phyloP scores from a whole-genome alignment of 2,888 invertebrate genomes.

The Melipona beecheii region DNA sequence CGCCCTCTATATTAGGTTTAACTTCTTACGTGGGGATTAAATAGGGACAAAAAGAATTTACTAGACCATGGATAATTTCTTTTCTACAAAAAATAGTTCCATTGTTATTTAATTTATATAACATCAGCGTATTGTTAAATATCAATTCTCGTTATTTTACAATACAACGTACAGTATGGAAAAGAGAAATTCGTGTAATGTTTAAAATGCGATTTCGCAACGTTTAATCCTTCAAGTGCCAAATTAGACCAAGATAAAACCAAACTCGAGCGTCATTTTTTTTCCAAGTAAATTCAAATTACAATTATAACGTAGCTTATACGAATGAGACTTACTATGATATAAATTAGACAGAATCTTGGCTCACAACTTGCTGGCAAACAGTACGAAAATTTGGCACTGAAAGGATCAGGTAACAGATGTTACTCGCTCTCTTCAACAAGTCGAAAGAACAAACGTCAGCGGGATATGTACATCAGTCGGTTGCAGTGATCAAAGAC shows the following conservation, averaged over 20 bases:
- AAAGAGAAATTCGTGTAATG: slow-evolving; percentile 23
- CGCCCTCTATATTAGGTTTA: neutral
- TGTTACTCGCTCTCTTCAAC: neutral
- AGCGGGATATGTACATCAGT: slow-evolving; percentile 83
- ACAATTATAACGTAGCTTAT: slow-evolving; percentile 42
- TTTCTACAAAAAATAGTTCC: slow-evolving; percentile 60
- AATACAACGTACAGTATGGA: slow-evolving; percentile 33
- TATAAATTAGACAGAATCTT: neutral
- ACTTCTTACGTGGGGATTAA: neutral
- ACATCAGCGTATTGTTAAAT: slow-evolving; percentile 54
- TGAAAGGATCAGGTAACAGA: slow-evolving; percentile 25
- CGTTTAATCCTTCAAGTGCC: slow-evolving; percentile 32
- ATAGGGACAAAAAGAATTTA: neutral
- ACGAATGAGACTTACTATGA: neutral
- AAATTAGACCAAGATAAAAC: slow-evolving; percentile 1
- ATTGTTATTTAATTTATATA: slow-evolving; percentile 55
- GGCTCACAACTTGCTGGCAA: neutral
- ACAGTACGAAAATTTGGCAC: slow-evolving; percentile 26
- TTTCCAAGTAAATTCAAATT: neutral
- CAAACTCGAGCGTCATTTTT: too few relatives aligned
- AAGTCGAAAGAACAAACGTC: slow-evolving; percentile 6
- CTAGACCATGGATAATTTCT: neutral
- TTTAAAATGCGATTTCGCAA: neutral
- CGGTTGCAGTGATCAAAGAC: slow-evolving; percentile 89
- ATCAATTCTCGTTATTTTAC: slow-evolving; percentile 48